Percentiles rank a stretch among this genome's conserved stretches.
These are phyloP conservation scores for Eulemur coronatus DNA, from an alignment of 2,797 vertebrate genomes.

Conservation along the genomic window DNA sequence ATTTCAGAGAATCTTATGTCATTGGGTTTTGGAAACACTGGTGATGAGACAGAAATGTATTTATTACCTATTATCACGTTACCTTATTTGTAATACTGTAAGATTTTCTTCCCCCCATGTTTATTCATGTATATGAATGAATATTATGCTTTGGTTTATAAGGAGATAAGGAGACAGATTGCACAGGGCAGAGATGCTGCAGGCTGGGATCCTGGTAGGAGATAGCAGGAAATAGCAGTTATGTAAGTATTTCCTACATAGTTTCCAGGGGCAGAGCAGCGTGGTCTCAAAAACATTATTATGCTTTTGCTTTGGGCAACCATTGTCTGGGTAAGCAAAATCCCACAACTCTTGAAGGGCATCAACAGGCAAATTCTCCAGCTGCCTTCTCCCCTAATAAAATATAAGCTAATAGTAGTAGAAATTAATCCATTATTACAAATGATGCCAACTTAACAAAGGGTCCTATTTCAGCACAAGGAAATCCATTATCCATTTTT, in stretches of 20 bases:
- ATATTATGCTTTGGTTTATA: neutral
- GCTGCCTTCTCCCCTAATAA: neutral
- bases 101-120: neutral
- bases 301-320: slow-evolving; percentile 15
- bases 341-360: neutral
- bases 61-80: neutral
- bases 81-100: neutral
- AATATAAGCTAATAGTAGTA: neutral
- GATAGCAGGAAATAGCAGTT: neutral
- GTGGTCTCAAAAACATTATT: neutral
- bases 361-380: neutral
- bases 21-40: neutral
- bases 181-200: neutral
- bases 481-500: neutral
- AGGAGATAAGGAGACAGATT: neutral
- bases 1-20: neutral
- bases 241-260: neutral
- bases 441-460: neutral
- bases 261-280: neutral
- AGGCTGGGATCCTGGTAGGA: neutral
- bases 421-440: slow-evolving; percentile 10
- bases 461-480: neutral
- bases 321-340: neutral
- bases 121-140: neutral
- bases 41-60: neutral